phyloP scores from a whole-genome alignment of 1,140 invertebrate genomes.

The Harlomillsia oculata region DNA sequence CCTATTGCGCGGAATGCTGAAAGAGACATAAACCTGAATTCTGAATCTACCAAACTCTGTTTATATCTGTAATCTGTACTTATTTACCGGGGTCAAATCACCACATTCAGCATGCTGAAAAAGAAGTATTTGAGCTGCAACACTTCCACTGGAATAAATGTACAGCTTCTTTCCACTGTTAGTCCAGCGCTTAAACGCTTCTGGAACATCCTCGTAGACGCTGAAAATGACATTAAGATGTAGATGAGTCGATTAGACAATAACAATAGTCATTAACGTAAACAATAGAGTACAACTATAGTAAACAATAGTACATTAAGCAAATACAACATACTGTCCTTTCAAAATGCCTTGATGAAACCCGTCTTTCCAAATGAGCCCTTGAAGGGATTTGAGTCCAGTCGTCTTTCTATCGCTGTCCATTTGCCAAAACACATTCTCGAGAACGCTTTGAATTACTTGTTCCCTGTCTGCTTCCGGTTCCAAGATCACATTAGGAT shows the following conservation, averaged over 20 bases:
- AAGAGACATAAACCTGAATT: no score
- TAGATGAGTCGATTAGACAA: neutral
- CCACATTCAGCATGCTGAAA: conserved; percentile 67
- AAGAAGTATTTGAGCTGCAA: conserved; percentile 79
- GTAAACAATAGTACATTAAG: neutral
- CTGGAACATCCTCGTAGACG: conserved; percentile 72
- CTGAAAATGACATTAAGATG: conserved; percentile 42
- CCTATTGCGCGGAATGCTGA: no score
- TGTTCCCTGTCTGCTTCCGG: neutral
- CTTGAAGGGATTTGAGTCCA: conserved; percentile 75
- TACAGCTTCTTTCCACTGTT: conserved; percentile 58
- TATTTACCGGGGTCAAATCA: conserved; percentile 59
- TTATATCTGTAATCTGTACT: no score
- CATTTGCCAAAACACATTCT: conserved; percentile 69
- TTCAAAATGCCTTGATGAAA: conserved; percentile 65
- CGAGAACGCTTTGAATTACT: conserved; percentile 44
- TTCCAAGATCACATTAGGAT: conserved; percentile 39
- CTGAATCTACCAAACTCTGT: no score
- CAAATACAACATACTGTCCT: conserved; percentile 69
- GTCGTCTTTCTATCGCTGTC: conserved; percentile 66
- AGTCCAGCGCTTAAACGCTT: conserved; percentile 60
- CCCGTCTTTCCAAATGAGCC: conserved; percentile 74
- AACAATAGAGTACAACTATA: neutral
- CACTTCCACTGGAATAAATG: conserved; percentile 85
- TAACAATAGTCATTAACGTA: no score